Percentiles rank a stretch among this genome's conserved stretches.
These are phyloP conservation scores for Cheilosia scutellata DNA, from an alignment of 2,888 invertebrate genomes.

Conservation along the genomic window DNA sequence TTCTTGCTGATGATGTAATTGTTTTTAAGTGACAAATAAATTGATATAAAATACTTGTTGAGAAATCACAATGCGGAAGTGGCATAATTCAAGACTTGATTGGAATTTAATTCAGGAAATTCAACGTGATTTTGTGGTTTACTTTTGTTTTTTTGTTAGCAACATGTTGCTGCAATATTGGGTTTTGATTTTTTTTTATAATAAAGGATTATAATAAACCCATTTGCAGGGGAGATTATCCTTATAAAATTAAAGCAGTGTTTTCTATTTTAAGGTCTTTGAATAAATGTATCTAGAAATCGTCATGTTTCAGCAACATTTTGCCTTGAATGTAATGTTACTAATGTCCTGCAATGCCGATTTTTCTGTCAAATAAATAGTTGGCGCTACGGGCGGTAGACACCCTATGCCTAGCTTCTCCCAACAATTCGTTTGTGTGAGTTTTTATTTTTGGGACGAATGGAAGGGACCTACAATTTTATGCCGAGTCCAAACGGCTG, in stretches of 20 bases:
- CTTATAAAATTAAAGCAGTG: too few species aligned
- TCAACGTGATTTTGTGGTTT: background rate
- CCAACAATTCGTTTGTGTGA: too few species aligned
- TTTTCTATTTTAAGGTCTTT: background rate
- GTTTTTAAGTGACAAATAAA: constrained; percentile 31
- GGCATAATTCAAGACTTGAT: background rate
- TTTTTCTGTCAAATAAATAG: too few species aligned
- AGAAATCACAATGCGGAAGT: constrained; percentile 24
- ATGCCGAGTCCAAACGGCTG: too few species aligned
- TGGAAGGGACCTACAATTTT: too few species aligned
- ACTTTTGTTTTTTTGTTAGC: background rate
- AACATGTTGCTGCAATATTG: constrained; percentile 6
- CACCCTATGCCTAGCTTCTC: too few species aligned
- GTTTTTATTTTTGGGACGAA: too few species aligned
- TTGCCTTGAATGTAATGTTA: background rate
- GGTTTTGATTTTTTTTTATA: background rate
- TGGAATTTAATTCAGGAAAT: background rate
- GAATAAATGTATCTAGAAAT: background rate
- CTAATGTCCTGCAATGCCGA: background rate
- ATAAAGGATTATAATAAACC: too few species aligned
- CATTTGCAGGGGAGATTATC: too few species aligned
- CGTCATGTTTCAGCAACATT: constrained; percentile 2
- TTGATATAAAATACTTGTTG: constrained; percentile 14
- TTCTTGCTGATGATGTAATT: constrained; percentile 47
- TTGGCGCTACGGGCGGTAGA: too few species aligned